Percentiles rank a stretch among this genome's conserved stretches.
Evolutionary conservation across 2,113 vertebrate genomes (phyloP).

Genomic region (Tretioscincus oriximinensis): DNA sequence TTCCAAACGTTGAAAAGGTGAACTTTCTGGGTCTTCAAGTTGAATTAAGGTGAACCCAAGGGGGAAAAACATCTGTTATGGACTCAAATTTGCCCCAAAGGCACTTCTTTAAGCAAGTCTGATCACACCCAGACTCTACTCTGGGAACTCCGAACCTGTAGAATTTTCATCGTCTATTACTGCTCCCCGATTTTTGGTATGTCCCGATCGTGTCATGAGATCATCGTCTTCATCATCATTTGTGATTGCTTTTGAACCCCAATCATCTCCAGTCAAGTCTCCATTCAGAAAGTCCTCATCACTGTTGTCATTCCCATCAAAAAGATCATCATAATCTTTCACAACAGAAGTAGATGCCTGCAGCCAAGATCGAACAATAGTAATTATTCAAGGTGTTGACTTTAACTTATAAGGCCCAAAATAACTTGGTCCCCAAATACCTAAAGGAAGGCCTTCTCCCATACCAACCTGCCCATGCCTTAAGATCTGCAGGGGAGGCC

Average conservation of each 20-base stretch:
- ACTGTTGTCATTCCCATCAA: conserved; percentile 86
- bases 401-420: too few relatives aligned
- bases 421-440: too few relatives aligned
- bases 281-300: conserved; percentile 76
- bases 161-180: conserved; percentile 90
- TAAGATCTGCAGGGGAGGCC: too few relatives aligned
- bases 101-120: too few relatives aligned
- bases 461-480: too few relatives aligned
- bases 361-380: neutral
- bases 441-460: too few relatives aligned
- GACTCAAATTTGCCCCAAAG: too few relatives aligned
- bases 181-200: conserved; percentile 68
- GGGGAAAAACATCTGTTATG: too few relatives aligned
- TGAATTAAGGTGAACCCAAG: too few relatives aligned
- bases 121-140: neutral
- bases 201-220: conserved; percentile 71
- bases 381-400: too few relatives aligned
- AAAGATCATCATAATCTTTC: conserved; percentile 84
- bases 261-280: conserved; percentile 68
- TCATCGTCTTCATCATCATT: conserved; percentile 74
- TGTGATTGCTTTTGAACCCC: conserved; percentile 68
- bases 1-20: too few relatives aligned
- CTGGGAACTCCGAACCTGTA: conserved; percentile 74
- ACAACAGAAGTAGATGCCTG: conserved; percentile 57
- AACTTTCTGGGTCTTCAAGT: too few relatives aligned